Percentiles rank a stretch among this genome's conserved stretches.
Evolutionary conservation across 1,140 invertebrate species (phyloP).

Genomic region (Magallana angulata): DNA sequence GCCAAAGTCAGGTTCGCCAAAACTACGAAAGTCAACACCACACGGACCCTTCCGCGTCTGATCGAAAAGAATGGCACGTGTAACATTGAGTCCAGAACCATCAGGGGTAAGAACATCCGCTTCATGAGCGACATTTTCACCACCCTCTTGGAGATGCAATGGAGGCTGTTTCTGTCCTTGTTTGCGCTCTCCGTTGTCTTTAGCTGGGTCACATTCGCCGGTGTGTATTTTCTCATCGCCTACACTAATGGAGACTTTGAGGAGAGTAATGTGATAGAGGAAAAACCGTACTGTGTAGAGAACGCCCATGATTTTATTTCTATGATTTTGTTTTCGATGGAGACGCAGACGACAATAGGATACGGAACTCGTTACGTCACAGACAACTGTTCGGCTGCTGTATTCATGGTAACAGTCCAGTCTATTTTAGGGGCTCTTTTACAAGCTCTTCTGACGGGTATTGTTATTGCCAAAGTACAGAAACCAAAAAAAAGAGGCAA

Average conservation of each 20-base stretch:
- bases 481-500: conserved; percentile 67
- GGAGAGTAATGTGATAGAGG: conserved; percentile 45
- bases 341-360: conserved; percentile 81
- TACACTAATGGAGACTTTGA: conserved; percentile 62
- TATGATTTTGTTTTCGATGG: conserved; percentile 78
- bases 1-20: conserved; percentile 37
- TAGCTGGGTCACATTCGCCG: conserved; percentile 77
- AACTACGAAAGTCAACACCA: conserved; percentile 4
- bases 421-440: conserved; percentile 67
- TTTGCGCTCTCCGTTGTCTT: conserved; percentile 75
- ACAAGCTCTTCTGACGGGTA: conserved; percentile 66
- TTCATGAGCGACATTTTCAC: conserved; percentile 87
- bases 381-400: conserved; percentile 54
- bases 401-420: conserved; percentile 69
- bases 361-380: conserved; percentile 85
- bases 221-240: conserved; percentile 75
- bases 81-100: conserved; percentile 54
- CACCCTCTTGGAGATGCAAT: conserved; percentile 82
- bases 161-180: conserved; percentile 74
- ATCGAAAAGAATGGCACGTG: conserved; percentile 53
- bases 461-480: conserved; percentile 67
- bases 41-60: conserved; percentile 43
- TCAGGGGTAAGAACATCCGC: conserved; percentile 46
- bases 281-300: conserved; percentile 66
- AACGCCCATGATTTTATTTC: conserved; percentile 63